Evolutionary conservation across 1,140 invertebrate species (phyloP), one percentile per base, ranked within the genome.

Genomic region (Drosophila teissieri): DNA sequence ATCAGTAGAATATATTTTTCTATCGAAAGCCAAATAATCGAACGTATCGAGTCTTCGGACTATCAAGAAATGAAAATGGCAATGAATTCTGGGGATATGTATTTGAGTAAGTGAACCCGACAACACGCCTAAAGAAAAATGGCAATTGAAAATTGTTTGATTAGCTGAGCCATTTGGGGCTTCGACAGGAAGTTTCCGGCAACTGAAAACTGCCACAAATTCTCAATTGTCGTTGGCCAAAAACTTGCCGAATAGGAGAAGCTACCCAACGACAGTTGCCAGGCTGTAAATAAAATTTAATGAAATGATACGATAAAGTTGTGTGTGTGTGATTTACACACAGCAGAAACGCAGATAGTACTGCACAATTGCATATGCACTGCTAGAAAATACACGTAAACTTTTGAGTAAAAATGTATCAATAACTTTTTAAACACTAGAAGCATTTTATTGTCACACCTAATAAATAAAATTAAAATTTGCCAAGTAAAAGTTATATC

Each of bases 241-340:
- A 55, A 76, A 76, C 51, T 78, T 72, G 42, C 37, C 52, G 48
- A 60, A 45, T 42, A 52, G 52, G 17, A 60, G n/a, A 17, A 42
- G 48, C 53, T 11, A 31, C 37, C 42, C 55, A 65, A 51, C 34
- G 67, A 64, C 74, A 64, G 61, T 77, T 73, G 56, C 51, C 62
- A 80, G 80, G 80, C 85, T 84, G 80, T 89, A 90, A 89, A 90
- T 89, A 89, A 89, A 89, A 84, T 89, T 89, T 74, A 89, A 84
- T 89, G 84, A 80, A 89, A 89, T 84, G 80, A 80, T 84, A 63
- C 80, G 69, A 80, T 73, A 90, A 85, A 84, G 62, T 90, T 89
- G 84, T 62, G 81, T 84, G 73, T 84, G 75, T 89, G 76, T 88
- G 84, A 89, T 89, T 88, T 85, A 88, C 82, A 78, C 69, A 76